phyloP scores from a whole-genome alignment of 2,113 vertebrate genomes.

The Catharus bicknelli region DNA sequence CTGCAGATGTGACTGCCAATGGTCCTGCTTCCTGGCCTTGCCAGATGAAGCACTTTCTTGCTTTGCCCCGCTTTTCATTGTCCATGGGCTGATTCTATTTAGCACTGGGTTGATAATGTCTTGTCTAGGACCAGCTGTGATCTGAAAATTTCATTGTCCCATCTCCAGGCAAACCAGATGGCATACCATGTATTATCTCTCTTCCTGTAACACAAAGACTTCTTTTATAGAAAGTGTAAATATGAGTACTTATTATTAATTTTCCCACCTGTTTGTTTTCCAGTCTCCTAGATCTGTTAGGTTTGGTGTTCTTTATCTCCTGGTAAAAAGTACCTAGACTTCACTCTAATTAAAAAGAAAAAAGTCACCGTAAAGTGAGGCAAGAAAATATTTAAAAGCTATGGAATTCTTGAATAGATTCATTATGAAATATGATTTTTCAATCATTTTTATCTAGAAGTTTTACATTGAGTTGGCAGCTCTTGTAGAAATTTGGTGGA shows the following conservation, averaged over 20 bases:
- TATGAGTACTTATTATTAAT: background rate
- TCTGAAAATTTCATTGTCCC: background rate
- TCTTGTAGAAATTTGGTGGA: background rate
- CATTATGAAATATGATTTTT: background rate
- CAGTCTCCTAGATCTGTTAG: background rate
- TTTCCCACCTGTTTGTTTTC: constrained; percentile 35
- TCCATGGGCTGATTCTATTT: background rate
- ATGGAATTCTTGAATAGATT: background rate
- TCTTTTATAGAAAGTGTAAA: constrained; percentile 9
- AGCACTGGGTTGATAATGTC: background rate
- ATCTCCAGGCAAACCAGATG: constrained; percentile 1
- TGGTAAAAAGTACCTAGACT: background rate
- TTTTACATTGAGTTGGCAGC: background rate
- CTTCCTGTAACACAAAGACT: background rate
- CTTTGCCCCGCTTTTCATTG: background rate
- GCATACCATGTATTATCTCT: background rate
- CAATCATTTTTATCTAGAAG: background rate
- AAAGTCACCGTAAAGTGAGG: background rate
- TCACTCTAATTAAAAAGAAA: background rate
- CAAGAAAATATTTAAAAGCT: background rate
- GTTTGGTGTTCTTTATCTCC: background rate
- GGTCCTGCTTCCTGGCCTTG: background rate
- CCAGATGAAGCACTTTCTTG: background rate
- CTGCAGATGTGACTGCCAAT: background rate
- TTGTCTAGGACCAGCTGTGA: background rate